Base-by-base conservation (phyloP, 2,113 vertebrate genomes). In the Emydura subglobosa region DNA sequence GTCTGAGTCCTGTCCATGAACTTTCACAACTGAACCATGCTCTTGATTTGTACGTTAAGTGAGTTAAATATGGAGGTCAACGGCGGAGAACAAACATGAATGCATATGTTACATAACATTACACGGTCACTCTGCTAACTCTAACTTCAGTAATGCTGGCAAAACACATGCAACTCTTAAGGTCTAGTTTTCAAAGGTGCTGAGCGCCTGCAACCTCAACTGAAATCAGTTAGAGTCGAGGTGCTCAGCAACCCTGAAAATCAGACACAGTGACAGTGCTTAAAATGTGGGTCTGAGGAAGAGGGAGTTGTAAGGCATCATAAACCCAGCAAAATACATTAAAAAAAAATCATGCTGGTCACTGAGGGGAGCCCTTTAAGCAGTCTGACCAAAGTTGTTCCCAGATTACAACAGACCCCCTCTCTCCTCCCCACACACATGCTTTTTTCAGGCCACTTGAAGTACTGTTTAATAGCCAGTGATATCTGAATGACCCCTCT, bases 61-160 rank as follows among this genome's bases (percentile, higher is more conserved):
- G 51, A 57, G 6, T 1, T 5, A 1, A 27, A 3, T 47, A 16
- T 2, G 2, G 34, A 88, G n/a, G 5, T 16, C 25, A 61, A 10
- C 25, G 1, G 5, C 31, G 81, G 82, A 49, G 87, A 79, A 3
- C 27, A n/a, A 29, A 8, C 17, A 12, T 42, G 25, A 87, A 72
- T 25, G 4, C 79, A 27, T 84, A 3, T 68, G 34, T 29, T 59
- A 47, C 4, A 4, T 68, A n/a, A 68, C 31, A 42, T 34, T 50
- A 79, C 44, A 65, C 11, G 5, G 50, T 39, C 80, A n/a, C 29
- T 68, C 44, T 80, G 82, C 3, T 47, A 59, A 55, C 34, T 16
- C 3, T 16, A 83, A 89, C 27, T 39, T 72, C 31, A 82, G 7
- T 24, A 83, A 27, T 61, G 7, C 7, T 42, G 14, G 47, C 29